Evolutionary conservation across 1,140 invertebrate species (phyloP).

Genomic region (Bactericera cockerelli): DNA sequence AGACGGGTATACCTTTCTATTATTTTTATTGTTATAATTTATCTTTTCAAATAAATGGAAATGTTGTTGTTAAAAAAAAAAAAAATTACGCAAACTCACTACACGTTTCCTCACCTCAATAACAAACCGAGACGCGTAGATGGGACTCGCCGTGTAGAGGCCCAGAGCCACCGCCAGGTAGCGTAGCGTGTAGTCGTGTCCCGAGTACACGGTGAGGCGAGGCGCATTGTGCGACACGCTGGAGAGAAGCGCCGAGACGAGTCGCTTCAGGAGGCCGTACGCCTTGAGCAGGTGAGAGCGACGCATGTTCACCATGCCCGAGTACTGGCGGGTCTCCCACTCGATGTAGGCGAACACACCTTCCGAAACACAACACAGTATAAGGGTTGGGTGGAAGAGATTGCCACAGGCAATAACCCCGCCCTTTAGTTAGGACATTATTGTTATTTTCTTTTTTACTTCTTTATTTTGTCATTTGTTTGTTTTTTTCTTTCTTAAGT

Average conservation of each 20-base stretch:
- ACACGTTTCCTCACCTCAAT: slow-evolving; percentile 48
- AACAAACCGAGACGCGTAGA: slow-evolving; percentile 69
- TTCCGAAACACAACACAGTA: too few relatives aligned
- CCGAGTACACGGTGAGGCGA: slow-evolving; percentile 72
- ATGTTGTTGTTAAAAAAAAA: too few relatives aligned
- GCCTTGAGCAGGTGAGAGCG: slow-evolving; percentile 50
- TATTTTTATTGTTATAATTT: too few relatives aligned
- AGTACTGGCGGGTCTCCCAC: slow-evolving; percentile 50
- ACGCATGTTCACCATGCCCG: slow-evolving; percentile 44
- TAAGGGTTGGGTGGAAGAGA: too few relatives aligned
- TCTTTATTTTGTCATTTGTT: too few relatives aligned
- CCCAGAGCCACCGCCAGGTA: slow-evolving; percentile 65
- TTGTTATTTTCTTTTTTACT: too few relatives aligned
- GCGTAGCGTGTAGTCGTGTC: slow-evolving; percentile 77
- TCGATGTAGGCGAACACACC: slow-evolving; percentile 56
- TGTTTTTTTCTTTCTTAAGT: too few relatives aligned
- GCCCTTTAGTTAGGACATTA: too few relatives aligned
- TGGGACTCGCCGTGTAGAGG: slow-evolving; percentile 40
- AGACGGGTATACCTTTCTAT: too few relatives aligned
- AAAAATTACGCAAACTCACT: too few relatives aligned
- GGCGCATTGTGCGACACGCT: slow-evolving; percentile 61
- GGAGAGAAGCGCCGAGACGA: slow-evolving; percentile 58
- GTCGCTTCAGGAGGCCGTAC: slow-evolving; percentile 58
- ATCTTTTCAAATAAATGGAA: too few relatives aligned
- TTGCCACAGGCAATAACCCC: too few relatives aligned